Conservation (phyloP, 2,888 invertebrate species). For the Clostera curtula region DNA sequence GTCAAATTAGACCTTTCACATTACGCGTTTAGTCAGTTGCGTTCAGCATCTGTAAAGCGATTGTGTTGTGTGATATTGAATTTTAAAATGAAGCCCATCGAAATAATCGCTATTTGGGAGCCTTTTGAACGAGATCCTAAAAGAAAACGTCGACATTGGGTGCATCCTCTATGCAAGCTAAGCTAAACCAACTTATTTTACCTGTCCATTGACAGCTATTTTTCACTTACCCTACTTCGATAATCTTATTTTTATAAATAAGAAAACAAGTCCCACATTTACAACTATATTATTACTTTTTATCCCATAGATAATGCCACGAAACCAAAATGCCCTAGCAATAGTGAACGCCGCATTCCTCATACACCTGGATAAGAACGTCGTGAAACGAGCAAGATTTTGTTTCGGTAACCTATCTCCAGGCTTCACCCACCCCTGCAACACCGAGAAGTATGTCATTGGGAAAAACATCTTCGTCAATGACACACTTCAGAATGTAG, state of each 20-base stretch:
- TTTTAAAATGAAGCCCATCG: too few relatives aligned
- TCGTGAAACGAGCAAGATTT: conserved; percentile 61
- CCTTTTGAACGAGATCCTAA: too few relatives aligned
- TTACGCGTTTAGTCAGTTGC: too few relatives aligned
- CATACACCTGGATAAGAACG: conserved; percentile 61
- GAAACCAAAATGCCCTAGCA: conserved; percentile 84
- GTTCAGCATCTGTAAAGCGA: too few relatives aligned
- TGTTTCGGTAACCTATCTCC: conserved; percentile 80
- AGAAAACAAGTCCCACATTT: too few relatives aligned
- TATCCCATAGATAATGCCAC: conserved; percentile 78
- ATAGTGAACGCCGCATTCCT: conserved; percentile 85
- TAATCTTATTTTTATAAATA: background rate
- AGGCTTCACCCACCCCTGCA: conserved; percentile 71
- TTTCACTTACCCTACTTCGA: background rate
- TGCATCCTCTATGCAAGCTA: too few relatives aligned
- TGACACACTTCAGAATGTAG: conserved; percentile 56
- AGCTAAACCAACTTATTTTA: too few relatives aligned
- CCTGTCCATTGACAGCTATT: too few relatives aligned
- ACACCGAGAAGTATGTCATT: conserved; percentile 70
- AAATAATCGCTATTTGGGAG: too few relatives aligned
- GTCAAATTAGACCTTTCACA: too few relatives aligned
- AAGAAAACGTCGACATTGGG: too few relatives aligned
- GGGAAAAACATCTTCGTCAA: conserved; percentile 58
- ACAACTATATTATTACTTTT: background rate
- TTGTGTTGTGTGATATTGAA: too few relatives aligned